Evolutionary conservation across 2,797 vertebrate species (phyloP).

Genomic region (Phoxinus dragarum): DNA sequence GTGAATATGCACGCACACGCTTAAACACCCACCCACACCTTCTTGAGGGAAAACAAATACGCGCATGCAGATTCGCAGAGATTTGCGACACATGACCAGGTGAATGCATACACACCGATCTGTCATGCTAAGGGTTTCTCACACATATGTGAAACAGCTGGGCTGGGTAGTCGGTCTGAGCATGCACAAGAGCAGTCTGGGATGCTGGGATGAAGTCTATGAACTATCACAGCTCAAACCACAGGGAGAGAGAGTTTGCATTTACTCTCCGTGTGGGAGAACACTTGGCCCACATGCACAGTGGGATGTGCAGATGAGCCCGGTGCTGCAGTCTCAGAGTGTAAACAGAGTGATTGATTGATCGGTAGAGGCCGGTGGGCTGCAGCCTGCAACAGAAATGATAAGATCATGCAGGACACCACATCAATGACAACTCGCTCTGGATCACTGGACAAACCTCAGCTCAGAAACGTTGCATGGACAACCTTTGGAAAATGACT

Average conservation of each 20-base stretch:
- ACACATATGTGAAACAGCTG: conserved; percentile 37
- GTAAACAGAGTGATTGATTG: conserved; percentile 56
- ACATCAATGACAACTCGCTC: conserved; percentile 32
- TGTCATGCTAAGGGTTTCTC: conserved; percentile 6
- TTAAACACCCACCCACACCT: conserved; percentile 53
- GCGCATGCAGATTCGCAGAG: conserved; percentile 25
- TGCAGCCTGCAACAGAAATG: conserved; percentile 44
- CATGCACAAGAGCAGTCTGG: neutral
- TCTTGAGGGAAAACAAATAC: conserved; percentile 30
- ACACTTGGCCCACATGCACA: conserved; percentile 40
- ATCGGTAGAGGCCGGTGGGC: conserved; percentile 31
- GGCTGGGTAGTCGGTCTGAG: conserved; percentile 45
- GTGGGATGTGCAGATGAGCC: conserved; percentile 49
- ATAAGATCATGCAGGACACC: conserved; percentile 29
- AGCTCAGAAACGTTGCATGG: neutral
- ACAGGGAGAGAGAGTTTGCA: conserved; percentile 34
- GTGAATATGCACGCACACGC: conserved; percentile 59
- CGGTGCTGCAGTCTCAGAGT: conserved; percentile 19
- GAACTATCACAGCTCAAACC: conserved; percentile 31
- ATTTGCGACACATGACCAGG: conserved; percentile 62
- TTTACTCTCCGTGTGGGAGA: conserved; percentile 47
- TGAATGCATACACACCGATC: conserved; percentile 11
- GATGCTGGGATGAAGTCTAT: conserved; percentile 27
- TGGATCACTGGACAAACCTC: neutral
- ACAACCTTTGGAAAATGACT: neutral